These are phyloP conservation scores for Setipinna tenuifilis DNA, from an alignment of 2,797 vertebrate genomes.

Conservation along the genomic window DNA sequence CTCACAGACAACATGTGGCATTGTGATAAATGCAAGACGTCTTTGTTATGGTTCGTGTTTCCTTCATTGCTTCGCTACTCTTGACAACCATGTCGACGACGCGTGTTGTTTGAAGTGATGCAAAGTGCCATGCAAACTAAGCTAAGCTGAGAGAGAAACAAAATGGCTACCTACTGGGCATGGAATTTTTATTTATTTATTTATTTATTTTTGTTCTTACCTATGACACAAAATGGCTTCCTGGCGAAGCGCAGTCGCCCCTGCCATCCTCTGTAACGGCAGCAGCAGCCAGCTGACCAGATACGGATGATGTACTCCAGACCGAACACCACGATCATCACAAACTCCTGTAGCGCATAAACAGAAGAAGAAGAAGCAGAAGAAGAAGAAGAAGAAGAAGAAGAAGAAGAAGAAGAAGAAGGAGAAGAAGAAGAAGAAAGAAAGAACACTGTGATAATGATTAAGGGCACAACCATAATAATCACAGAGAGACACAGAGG, in stretches of 20 bases:
- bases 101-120: background rate
- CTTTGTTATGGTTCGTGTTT: background rate
- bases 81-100: background rate
- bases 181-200: background rate
- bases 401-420: background rate
- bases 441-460: background rate
- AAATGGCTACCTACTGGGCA: background rate
- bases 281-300: conserved; percentile 97
- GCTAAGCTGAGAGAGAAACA: background rate
- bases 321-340: conserved; percentile 98
- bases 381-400: conserved; percentile 5
- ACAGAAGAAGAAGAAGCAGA: background rate
- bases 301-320: conserved; percentile 94
- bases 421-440: background rate
- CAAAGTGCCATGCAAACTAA: background rate
- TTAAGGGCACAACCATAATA: too few species aligned
- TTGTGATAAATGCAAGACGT: background rate
- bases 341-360: conserved; percentile 84
- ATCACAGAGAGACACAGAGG: too few species aligned
- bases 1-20: too few species aligned
- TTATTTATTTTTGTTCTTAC: conserved; percentile 66
- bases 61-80: background rate
- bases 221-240: conserved; percentile 96
- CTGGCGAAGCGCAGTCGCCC: conserved; percentile 91
- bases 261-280: conserved; percentile 96